Evolutionary conservation across 2,797 vertebrate genomes (phyloP).

Genomic region (Anomalospiza imberbis): DNA sequence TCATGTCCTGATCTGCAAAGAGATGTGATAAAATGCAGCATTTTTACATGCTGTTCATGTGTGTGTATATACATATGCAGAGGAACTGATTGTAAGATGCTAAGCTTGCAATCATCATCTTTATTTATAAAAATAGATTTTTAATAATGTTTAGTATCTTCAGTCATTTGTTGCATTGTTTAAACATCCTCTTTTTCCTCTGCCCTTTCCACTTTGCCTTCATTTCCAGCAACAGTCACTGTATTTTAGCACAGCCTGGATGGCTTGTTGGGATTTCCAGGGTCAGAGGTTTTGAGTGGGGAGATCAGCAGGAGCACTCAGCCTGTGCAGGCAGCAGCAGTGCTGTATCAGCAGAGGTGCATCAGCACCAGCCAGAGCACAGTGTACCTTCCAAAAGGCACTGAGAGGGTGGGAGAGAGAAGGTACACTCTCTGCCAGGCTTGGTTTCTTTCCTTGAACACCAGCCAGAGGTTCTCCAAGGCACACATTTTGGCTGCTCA

Average conservation of each 20-base stretch:
- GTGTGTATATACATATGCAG: not conserved
- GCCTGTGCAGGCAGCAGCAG: not conserved
- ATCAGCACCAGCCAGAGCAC: not conserved
- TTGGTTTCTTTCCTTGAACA: not conserved
- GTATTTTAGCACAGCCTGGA: not conserved
- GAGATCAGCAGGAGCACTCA: not conserved
- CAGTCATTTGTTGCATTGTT: not conserved
- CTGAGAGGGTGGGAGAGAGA: not conserved
- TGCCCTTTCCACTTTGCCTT: not conserved
- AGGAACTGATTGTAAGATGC: not conserved
- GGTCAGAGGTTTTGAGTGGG: not conserved
- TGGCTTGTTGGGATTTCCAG: not conserved
- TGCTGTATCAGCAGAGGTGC: not conserved
- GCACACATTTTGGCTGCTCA: not conserved
- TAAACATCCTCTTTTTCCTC: not conserved
- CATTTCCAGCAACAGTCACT: not conserved
- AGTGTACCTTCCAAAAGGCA: not conserved
- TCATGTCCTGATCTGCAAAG: not conserved
- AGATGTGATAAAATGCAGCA: accelerated
- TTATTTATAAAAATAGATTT: not conserved
- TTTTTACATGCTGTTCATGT: not conserved
- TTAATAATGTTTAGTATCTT: not conserved
- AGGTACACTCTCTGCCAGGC: not conserved
- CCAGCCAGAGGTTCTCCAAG: not conserved
- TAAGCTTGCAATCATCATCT: not conserved